Conservation (phyloP, 1,140 invertebrate species). For the Trichonephila inaurata region DNA sequence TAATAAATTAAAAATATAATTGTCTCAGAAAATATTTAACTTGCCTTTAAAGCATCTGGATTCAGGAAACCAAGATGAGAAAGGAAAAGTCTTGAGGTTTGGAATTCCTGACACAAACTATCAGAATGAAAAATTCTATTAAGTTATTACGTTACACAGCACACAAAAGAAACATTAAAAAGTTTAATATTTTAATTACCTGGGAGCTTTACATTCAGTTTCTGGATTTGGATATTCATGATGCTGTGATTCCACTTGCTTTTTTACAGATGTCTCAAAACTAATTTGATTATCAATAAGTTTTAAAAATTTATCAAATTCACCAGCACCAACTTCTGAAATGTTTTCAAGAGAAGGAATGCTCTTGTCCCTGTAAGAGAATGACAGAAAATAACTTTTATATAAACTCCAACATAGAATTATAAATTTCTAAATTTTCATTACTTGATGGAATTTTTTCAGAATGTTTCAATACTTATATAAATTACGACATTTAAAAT, state of each 20-base stretch:
- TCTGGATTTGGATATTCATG: slow-evolving; percentile 80
- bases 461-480: too few relatives aligned
- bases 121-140: slow-evolving; percentile 3
- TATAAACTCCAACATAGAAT: too few relatives aligned
- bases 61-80: slow-evolving; percentile 94
- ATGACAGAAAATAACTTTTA: neutral
- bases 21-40: neutral
- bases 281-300: slow-evolving; percentile 80
- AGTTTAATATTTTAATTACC: slow-evolving; percentile 77
- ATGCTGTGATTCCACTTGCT: slow-evolving; percentile 78
- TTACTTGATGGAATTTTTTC: too few relatives aligned
- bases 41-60: slow-evolving; percentile 84
- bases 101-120: slow-evolving; percentile 89
- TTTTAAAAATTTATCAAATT: slow-evolving; percentile 83
- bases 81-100: slow-evolving; percentile 95
- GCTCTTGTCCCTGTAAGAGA: slow-evolving; percentile 87
- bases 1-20: too few relatives aligned
- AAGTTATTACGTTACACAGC: neutral
- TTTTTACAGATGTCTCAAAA: slow-evolving; percentile 78
- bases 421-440: too few relatives aligned
- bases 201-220: slow-evolving; percentile 90
- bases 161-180: neutral
- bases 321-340: slow-evolving; percentile 82
- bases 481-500: too few relatives aligned
- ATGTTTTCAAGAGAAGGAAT: slow-evolving; percentile 89